Conservation (phyloP, 2,113 vertebrate genomes). For the Nycticryphes semicollaris region DNA sequence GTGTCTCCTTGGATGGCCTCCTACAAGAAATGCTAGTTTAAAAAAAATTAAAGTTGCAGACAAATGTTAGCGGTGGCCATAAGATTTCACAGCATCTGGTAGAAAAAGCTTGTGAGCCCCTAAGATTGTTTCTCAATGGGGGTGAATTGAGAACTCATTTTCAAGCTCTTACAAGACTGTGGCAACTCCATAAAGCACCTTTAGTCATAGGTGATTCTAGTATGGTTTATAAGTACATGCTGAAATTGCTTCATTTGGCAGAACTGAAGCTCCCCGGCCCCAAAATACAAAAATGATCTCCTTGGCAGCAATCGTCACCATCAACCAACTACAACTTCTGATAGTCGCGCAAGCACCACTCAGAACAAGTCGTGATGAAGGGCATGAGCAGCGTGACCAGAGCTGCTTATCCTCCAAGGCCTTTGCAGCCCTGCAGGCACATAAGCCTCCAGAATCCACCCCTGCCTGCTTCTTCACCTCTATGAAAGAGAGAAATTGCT, state of each 20-base stretch:
- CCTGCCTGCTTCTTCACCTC: neutral
- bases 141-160: neutral
- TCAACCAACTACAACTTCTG: neutral
- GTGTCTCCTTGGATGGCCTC: neutral
- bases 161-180: neutral
- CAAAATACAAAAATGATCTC: neutral
- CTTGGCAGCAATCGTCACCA: neutral
- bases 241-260: neutral
- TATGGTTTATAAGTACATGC: neutral
- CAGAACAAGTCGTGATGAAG: neutral
- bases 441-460: neutral
- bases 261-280: neutral
- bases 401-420: neutral
- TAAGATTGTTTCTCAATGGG: neutral
- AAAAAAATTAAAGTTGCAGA: neutral
- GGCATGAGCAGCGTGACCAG: neutral
- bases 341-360: neutral
- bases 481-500: neutral
- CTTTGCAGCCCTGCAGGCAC: neutral
- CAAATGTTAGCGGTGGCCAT: neutral
- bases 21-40: neutral
- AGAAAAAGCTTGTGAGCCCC: neutral
- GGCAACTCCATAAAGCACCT: neutral
- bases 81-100: neutral
- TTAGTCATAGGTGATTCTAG: neutral